phyloP scores from a whole-genome alignment of 2,797 vertebrate genomes.

The Neosalanx taihuensis region DNA sequence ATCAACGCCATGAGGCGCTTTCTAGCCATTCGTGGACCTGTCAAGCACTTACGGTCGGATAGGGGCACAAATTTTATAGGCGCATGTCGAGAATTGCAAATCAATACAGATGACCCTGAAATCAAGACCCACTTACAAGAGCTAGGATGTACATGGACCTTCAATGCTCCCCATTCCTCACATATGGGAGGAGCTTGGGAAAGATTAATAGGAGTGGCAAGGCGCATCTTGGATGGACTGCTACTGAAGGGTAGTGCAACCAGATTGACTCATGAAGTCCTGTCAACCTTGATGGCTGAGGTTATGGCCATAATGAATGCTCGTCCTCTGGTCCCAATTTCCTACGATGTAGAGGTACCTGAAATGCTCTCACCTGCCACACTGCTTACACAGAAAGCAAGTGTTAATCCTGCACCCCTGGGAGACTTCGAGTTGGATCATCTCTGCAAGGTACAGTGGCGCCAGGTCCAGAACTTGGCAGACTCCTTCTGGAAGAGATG shows the following conservation, averaged over 20 bases:
- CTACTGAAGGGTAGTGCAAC: not conserved
- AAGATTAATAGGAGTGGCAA: not conserved
- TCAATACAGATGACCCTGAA: not conserved
- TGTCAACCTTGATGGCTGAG: not conserved
- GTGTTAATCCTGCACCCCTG: not conserved
- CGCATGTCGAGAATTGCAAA: not conserved
- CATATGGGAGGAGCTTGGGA: no score
- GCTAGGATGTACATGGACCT: no score
- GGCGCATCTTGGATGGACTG: not conserved
- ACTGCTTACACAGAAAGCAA: not conserved
- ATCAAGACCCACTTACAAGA: not conserved
- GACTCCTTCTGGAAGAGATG: slow-evolving; percentile 15
- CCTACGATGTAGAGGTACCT: no score
- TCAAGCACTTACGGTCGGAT: slow-evolving; percentile 5
- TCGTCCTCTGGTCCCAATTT: not conserved
- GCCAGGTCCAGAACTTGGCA: slow-evolving; percentile 7
- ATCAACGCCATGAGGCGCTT: slow-evolving; percentile 18
- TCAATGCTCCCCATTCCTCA: no score
- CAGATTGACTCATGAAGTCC: not conserved
- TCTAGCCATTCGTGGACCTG: slow-evolving; percentile 13
- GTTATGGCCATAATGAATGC: not conserved
- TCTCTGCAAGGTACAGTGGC: slow-evolving; percentile 9
- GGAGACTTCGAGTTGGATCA: no score
- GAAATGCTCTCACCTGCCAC: no score
- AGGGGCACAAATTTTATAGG: slow-evolving; percentile 21